A percentile compares a stretch with the other conserved stretches of the same genome.
phyloP scores from a whole-genome alignment of 2,113 vertebrate genomes.

The Calonectris borealis region DNA sequence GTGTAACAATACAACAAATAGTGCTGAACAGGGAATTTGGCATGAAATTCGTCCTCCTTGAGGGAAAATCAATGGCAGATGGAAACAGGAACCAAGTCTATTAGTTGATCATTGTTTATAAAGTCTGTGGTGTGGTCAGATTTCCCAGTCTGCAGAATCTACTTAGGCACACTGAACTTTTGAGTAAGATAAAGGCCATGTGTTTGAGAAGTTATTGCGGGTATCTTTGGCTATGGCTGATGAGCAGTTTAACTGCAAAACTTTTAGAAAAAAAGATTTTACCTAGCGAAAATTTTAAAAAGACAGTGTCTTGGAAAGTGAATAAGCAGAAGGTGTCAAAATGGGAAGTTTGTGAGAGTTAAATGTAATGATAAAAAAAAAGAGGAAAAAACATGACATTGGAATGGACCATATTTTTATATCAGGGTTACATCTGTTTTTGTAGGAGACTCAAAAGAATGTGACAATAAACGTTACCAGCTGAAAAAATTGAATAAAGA shows the following conservation, averaged over 20 bases:
- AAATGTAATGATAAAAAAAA: not conserved
- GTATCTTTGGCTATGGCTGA: accelerated
- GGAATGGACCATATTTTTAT: not conserved
- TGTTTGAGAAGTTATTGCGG: not conserved
- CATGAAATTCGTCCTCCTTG: not conserved
- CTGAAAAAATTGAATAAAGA: not conserved
- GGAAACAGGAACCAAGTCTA: not conserved
- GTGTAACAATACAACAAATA: not conserved
- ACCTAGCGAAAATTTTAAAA: not conserved
- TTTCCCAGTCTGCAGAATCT: not conserved
- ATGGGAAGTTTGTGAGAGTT: not conserved
- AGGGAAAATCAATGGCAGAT: not conserved
- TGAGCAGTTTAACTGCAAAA: not conserved
- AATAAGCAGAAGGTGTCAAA: not conserved
- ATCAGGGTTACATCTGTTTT: not conserved
- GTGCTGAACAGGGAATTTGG: not conserved
- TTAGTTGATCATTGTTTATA: not conserved
- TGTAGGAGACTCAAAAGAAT: not conserved
- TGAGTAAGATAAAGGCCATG: not conserved
- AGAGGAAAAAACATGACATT: accelerated
- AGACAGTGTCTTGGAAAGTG: not conserved
- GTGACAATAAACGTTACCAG: not conserved
- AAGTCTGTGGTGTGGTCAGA: not conserved
- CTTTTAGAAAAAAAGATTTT: not conserved
- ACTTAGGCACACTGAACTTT: not conserved